Conservation (phyloP, 2,888 invertebrate species). For the Drosophila nr. perissopoda region DNA sequence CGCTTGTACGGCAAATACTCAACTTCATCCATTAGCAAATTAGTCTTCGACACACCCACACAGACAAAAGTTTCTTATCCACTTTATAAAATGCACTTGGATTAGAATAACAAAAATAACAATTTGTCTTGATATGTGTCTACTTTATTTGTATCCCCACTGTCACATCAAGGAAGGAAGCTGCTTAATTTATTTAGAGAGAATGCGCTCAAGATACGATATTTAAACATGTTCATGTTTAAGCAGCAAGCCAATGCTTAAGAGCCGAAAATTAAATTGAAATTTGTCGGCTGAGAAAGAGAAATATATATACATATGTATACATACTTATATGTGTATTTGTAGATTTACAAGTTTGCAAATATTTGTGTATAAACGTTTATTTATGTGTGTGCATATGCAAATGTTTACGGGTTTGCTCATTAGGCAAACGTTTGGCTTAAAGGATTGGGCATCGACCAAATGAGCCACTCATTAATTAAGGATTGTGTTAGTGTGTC, state of each 20-base stretch:
- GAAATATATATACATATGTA: not conserved
- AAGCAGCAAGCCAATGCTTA: not conserved
- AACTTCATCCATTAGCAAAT: not conserved
- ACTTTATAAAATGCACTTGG: not conserved
- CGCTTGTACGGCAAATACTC: not conserved
- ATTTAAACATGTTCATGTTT: not conserved
- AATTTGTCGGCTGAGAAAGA: not conserved
- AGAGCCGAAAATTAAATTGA: not conserved
- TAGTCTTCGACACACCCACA: not conserved
- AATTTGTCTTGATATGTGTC: not conserved
- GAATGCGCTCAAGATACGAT: not conserved
- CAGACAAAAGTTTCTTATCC: not conserved
- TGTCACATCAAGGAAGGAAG: not conserved
- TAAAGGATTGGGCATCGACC: constrained; percentile 7
- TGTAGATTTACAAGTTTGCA: not conserved
- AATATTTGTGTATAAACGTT: not conserved
- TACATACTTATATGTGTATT: not conserved
- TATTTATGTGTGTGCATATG: not conserved
- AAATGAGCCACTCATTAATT: constrained; percentile 19
- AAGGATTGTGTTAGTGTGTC: constrained; percentile 9
- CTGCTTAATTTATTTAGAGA: not conserved
- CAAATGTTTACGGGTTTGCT: constrained; percentile 1
- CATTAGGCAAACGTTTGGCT: not conserved
- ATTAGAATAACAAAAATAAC: not conserved
- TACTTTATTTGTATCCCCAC: not conserved